These are phyloP conservation scores for Serinus canaria DNA, from an alignment of 2,113 vertebrate genomes.

Conservation along the genomic window DNA sequence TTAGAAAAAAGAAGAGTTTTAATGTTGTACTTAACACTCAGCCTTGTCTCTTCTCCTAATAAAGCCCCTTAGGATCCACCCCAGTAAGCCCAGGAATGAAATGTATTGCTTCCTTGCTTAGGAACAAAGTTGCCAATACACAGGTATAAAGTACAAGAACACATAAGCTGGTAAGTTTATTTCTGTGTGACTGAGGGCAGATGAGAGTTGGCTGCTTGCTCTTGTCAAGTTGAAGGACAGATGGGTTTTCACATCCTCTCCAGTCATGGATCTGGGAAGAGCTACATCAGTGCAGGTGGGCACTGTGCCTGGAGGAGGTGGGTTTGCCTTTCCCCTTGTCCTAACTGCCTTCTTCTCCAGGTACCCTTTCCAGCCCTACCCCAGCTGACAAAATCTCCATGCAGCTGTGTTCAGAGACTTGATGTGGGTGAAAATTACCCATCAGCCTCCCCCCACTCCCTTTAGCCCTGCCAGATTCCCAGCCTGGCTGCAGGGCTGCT, in stretches of 20 bases:
- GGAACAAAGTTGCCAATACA: neutral
- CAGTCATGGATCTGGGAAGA: neutral
- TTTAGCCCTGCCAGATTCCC: neutral
- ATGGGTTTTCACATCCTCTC: neutral
- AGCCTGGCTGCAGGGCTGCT: neutral
- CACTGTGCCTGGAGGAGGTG: neutral
- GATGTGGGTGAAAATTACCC: neutral
- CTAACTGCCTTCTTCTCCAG: fast-evolving
- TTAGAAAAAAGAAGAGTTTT: neutral
- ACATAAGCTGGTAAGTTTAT: neutral
- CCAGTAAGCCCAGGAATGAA: neutral
- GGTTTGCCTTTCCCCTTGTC: neutral
- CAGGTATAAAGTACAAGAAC: neutral
- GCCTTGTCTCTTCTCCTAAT: neutral
- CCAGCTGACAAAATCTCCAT: neutral
- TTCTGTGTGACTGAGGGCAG: neutral
- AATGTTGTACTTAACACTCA: neutral
- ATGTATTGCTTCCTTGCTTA: neutral
- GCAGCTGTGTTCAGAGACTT: neutral
- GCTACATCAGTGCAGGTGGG: neutral
- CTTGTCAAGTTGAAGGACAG: neutral
- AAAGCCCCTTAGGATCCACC: neutral
- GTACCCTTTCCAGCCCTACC: neutral
- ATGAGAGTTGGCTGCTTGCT: neutral
- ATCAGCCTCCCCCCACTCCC: neutral